A percentile compares a stretch with the other conserved stretches of the same genome.
Evolutionary conservation across 1,140 invertebrate genomes (phyloP).

Genomic region (Chironomus striatipennis): DNA sequence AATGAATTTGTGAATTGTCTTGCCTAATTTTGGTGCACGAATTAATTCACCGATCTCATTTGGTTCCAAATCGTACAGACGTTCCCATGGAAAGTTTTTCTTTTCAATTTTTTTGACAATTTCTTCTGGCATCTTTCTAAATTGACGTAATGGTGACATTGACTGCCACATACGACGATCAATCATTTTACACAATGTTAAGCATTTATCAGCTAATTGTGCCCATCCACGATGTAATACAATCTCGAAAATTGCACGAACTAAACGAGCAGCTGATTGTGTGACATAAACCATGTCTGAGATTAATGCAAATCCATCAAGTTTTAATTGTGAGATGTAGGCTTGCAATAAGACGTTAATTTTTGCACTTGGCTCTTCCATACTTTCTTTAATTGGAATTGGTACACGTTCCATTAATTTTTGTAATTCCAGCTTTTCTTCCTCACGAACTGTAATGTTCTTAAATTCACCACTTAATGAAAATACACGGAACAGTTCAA

Average conservation of each 20-base stretch:
- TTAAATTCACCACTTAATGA: conserved; percentile 93
- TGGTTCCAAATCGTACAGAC: conserved; percentile 91
- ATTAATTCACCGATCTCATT: conserved; percentile 97
- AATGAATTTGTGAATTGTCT: conserved; percentile 95
- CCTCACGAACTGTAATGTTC: conserved; percentile 90
- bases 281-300: conserved; percentile 99
- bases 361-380: conserved; percentile 97
- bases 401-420: conserved; percentile 97
- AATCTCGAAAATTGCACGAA: conserved; percentile 97
- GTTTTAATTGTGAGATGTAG: conserved; percentile 96
- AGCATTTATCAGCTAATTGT: conserved; percentile 89
- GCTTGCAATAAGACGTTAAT: conserved; percentile 89
- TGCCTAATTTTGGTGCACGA: conserved; percentile 90
- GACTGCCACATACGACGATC: conserved; percentile 99
- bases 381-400: conserved; percentile 98
- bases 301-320: conserved; percentile 98
- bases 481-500: conserved; percentile 98
- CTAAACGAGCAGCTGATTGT: conserved; percentile 89
- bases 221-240: conserved; percentile 88
- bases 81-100: conserved; percentile 90
- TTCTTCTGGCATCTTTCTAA: conserved; percentile 96
- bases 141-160: conserved; percentile 96
- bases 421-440: conserved; percentile 95
- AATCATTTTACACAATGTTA: conserved; percentile 98
- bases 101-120: conserved; percentile 98